Conservation (phyloP, 2,113 vertebrate species). For the Tautogolabrus adspersus region DNA sequence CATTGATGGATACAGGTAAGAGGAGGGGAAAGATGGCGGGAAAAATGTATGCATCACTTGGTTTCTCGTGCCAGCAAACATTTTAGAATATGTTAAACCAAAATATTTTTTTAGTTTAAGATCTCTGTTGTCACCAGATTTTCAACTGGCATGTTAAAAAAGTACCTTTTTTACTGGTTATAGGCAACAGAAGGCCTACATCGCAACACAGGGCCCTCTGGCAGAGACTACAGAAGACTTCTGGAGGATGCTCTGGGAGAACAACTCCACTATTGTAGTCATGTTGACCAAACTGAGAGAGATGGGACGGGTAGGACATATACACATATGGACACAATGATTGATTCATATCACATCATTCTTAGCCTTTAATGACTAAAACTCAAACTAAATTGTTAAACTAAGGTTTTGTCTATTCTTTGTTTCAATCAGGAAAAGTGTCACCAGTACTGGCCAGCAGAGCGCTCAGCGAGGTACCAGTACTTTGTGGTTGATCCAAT, state of each 20-base stretch:
- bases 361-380: no score
- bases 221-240: conserved; percentile 98
- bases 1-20: conserved; percentile 95
- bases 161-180: conserved; percentile 2
- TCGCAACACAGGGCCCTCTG: conserved; percentile 95
- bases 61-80: conserved; percentile 1
- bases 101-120: not conserved
- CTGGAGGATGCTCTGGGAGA: conserved; percentile 99
- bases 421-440: conserved; percentile 90
- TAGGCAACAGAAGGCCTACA: conserved; percentile 98
- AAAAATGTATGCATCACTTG: no score
- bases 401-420: not conserved
- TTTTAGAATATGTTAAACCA: not conserved
- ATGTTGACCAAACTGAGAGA: conserved; percentile 98
- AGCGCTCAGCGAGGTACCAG: conserved; percentile 96
- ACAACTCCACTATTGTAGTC: conserved; percentile 98
- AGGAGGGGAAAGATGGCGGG: not conserved
- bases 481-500: conserved; percentile 99
- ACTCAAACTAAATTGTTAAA: not conserved
- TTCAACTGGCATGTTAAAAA: not conserved
- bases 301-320: conserved; percentile 91
- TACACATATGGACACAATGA: not conserved
- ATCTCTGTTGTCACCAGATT: not conserved
- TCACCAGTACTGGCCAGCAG: conserved; percentile 97
- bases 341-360: no score